phyloP scores from a whole-genome alignment of 2,113 vertebrate genomes.

The Pygathrix nemaeus region DNA sequence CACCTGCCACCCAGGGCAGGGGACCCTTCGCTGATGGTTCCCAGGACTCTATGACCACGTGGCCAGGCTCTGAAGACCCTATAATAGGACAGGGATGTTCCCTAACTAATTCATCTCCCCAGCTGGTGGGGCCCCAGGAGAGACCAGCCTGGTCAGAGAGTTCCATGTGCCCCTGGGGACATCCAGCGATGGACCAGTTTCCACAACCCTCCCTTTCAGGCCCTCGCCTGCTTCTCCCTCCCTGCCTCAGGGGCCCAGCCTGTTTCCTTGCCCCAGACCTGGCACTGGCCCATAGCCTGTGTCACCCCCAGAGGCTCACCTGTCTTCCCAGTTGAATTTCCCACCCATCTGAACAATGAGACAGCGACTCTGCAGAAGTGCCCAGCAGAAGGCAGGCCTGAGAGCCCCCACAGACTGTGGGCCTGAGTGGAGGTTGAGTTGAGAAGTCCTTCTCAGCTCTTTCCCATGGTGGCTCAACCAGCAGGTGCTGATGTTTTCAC shows the following conservation, averaged over 20 bases:
- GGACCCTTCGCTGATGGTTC: not conserved
- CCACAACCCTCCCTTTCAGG: not conserved
- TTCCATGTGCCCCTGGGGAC: not conserved
- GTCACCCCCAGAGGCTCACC: not conserved
- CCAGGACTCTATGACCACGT: too few relatives aligned
- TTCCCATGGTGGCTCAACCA: accelerated
- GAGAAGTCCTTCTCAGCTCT: not conserved
- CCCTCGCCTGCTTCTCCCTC: not conserved
- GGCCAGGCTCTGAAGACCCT: not conserved
- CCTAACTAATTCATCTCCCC: not conserved
- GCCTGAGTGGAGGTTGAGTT: not conserved
- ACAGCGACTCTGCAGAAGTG: not conserved
- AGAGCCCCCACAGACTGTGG: not conserved
- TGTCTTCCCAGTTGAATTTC: not conserved
- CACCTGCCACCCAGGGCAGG: not conserved
- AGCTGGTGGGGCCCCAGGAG: not conserved
- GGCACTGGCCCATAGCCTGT: not conserved
- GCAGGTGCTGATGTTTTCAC: not conserved
- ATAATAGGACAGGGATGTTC: not conserved
- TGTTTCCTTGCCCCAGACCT: not conserved
- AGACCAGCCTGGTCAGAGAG: not conserved
- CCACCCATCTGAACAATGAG: not conserved
- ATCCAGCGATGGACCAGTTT: not conserved
- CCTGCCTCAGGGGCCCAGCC: not conserved
- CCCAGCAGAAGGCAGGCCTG: not conserved